Evolutionary conservation across 2,797 vertebrate species (phyloP).

Genomic region (Sebastes steindachneri): DNA sequence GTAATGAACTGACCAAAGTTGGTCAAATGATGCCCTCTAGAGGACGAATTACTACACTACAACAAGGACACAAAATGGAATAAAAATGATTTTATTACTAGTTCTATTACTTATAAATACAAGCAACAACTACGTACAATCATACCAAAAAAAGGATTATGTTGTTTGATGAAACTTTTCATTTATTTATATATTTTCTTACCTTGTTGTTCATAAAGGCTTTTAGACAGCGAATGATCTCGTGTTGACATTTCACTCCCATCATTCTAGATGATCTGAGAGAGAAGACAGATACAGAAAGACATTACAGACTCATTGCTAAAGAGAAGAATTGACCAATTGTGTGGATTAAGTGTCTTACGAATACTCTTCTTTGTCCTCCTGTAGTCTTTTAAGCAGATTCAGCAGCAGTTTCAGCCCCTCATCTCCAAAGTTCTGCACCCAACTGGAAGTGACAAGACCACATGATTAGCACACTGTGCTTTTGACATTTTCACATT

Average conservation of each 20-base stretch:
- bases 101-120: background rate
- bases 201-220: constrained; percentile 98
- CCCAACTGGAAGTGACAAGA: constrained; percentile 84
- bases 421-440: constrained; percentile 92
- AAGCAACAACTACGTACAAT: background rate
- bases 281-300: background rate
- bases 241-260: constrained; percentile 88
- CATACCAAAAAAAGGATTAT: background rate
- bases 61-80: background rate
- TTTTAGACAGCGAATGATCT: constrained; percentile 94
- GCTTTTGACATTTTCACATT: background rate
- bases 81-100: background rate
- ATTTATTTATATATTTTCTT: background rate
- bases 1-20: background rate
- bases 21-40: constrained; percentile 29
- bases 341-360: constrained; percentile 53
- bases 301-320: background rate
- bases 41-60: constrained; percentile 18
- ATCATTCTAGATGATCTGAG: constrained; percentile 49
- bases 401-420: constrained; percentile 87
- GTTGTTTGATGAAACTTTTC: background rate
- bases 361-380: constrained; percentile 86
- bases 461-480: background rate
- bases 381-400: constrained; percentile 87
- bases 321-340: background rate